Evolutionary conservation across 1,140 invertebrate species (phyloP).

Genomic region (Drosophila kanapiae): DNA sequence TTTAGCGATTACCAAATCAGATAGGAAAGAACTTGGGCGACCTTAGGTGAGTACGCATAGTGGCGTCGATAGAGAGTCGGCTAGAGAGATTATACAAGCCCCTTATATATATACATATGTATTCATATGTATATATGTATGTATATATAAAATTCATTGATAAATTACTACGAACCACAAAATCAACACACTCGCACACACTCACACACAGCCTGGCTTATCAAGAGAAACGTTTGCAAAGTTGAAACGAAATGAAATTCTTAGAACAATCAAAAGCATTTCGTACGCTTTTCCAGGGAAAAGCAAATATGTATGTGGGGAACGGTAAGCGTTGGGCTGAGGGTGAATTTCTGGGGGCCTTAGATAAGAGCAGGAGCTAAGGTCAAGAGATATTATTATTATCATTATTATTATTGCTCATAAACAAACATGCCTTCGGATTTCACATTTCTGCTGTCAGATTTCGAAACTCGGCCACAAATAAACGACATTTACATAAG

Average conservation of each 20-base stretch:
- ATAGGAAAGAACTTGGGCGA: slow-evolving; percentile 20
- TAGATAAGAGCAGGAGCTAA: slow-evolving; percentile 36
- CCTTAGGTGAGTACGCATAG: slow-evolving; percentile 36
- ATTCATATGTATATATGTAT: slow-evolving; percentile 5
- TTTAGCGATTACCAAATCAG: slow-evolving; percentile 61
- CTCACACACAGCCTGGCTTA: slow-evolving; percentile 27
- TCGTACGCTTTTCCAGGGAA: slow-evolving; percentile 69
- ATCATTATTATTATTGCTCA: slow-evolving; percentile 34
- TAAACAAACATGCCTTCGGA: slow-evolving; percentile 6
- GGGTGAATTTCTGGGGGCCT: slow-evolving; percentile 4
- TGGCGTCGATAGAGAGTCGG: slow-evolving; percentile 6
- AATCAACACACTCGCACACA: slow-evolving; percentile 24
- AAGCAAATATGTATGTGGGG: slow-evolving; percentile 65
- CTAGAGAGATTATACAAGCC: slow-evolving; percentile 39
- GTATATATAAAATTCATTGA: slow-evolving; percentile 64
- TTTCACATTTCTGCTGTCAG: neutral
- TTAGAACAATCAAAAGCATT: slow-evolving; percentile 80
- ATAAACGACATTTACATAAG: slow-evolving; percentile 36
- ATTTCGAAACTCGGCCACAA: slow-evolving; percentile 31
- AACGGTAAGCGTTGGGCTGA: neutral
- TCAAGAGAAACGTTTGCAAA: slow-evolving; percentile 61
- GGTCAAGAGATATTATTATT: slow-evolving; percentile 31
- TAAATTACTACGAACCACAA: slow-evolving; percentile 72
- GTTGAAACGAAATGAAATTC: slow-evolving; percentile 66
- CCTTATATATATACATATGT: slow-evolving; percentile 4